phyloP scores from a whole-genome alignment of 2,888 invertebrate genomes.

The Drepana falcataria region DNA sequence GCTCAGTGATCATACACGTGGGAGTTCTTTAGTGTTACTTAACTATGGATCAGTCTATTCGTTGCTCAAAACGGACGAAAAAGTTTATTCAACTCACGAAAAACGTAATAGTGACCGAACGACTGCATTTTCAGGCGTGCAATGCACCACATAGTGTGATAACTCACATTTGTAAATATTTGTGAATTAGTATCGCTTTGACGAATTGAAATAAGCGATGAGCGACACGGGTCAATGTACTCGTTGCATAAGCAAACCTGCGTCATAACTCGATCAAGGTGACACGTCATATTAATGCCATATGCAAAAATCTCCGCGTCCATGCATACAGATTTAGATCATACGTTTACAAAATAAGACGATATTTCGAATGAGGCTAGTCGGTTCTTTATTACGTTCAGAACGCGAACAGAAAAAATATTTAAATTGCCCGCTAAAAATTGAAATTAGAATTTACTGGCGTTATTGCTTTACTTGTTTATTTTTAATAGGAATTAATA shows the following conservation, averaged over 20 bases:
- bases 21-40: neutral
- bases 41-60: neutral
- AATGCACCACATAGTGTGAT: conserved; percentile 25
- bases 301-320: conserved; percentile 8
- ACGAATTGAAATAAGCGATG: conserved; percentile 20
- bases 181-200: conserved; percentile 38
- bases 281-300: conserved; percentile 39
- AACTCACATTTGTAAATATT: conserved; percentile 51
- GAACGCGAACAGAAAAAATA: neutral
- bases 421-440: neutral
- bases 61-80: neutral
- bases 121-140: too few species aligned
- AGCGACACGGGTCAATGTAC: conserved; percentile 44
- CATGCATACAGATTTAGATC: conserved; percentile 9
- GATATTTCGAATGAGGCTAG: neutral
- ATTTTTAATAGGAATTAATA: too few species aligned
- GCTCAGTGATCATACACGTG: neutral
- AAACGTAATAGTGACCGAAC: too few species aligned
- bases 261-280: conserved; percentile 70
- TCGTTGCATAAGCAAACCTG: conserved; percentile 59
- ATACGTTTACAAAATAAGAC: conserved; percentile 6
- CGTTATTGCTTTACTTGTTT: neutral
- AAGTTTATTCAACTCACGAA: too few species aligned
- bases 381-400: neutral
- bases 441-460: neutral